Base-by-base conservation (phyloP, 2,888 invertebrate genomes). In the Tinea trinotella region DNA sequence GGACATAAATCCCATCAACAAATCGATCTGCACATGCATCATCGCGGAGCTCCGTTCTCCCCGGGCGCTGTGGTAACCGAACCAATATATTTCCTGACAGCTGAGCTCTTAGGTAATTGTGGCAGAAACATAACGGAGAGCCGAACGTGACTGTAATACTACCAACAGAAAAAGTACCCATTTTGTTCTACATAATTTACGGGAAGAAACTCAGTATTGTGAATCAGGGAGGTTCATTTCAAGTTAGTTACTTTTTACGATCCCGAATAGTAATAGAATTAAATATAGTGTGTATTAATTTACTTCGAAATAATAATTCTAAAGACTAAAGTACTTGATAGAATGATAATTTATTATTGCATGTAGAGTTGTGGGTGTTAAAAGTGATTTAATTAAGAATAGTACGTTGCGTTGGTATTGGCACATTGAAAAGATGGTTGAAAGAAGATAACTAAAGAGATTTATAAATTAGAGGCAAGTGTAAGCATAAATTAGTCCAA, bases 81-180 rank as follows among this genome's bases (percentile, higher is more conserved):
- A 57, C 57, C 55, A 53, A 57, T 57, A 55, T 55, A 57, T 58
- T 57, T 58, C 56, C 59, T 59, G 59, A 59, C 59, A 59, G 57
- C 57, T 58, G 57, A 58, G 59, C 59, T 59, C 56, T 78, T 77
- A 71, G 75, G 74, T 78, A 79, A 79, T 79, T 76, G 74, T 71
- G 69, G 68, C 68, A 66, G 71, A 70, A 76, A 76, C 71, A 71
- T 67, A 67, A 68, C 66, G 67, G n/a, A 40, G 20, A 35, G 63
- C 55, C 62, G 70, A 61, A 71, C 76, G 76, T 78, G 76, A 76
- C 74, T 70, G 70, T 68, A 72, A 72, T 75, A 72, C 68, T 64
- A 63, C 68, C 61, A 58, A 66, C 69, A 69, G 64, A 63, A 36
- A 68, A 69, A 74, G 67, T 66, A 67, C 64, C 64, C 66, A 65